These are phyloP conservation scores for Heliconius sara DNA, from an alignment of 2,888 invertebrate species.

Conservation along the genomic window DNA sequence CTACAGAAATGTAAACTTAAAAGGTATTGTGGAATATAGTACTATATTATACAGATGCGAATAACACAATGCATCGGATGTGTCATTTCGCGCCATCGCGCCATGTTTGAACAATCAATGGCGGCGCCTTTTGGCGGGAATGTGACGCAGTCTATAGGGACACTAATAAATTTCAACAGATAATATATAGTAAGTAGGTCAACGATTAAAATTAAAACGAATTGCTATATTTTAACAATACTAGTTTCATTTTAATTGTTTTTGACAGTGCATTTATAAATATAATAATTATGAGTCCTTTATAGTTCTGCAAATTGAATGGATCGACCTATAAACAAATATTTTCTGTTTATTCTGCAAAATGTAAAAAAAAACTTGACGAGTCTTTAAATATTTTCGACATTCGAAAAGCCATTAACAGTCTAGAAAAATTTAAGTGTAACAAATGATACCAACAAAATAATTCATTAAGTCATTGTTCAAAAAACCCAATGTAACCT, in stretches of 20 bases:
- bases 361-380: too few relatives aligned
- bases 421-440: neutral
- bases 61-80: conserved; percentile 43
- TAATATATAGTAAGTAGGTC: conserved; percentile 23
- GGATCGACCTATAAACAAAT: neutral
- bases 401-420: neutral
- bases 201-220: neutral
- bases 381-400: neutral
- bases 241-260: neutral
- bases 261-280: neutral
- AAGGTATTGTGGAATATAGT: neutral
- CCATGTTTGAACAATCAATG: conserved; percentile 48
- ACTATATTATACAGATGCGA: conserved; percentile 7
- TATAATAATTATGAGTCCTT: neutral
- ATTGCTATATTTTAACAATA: neutral
- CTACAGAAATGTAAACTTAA: neutral
- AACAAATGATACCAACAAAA: neutral
- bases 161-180: conserved; percentile 32
- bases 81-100: conserved; percentile 50
- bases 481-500: conserved; percentile 27
- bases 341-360: too few relatives aligned
- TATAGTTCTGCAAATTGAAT: neutral
- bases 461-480: conserved; percentile 14
- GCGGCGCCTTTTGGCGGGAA: conserved; percentile 52
- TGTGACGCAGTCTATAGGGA: conserved; percentile 37